A percentile compares a stretch with the other conserved stretches of the same genome.
Evolutionary conservation across 2,888 invertebrate genomes (phyloP).

Genomic region (Apamea sordens): DNA sequence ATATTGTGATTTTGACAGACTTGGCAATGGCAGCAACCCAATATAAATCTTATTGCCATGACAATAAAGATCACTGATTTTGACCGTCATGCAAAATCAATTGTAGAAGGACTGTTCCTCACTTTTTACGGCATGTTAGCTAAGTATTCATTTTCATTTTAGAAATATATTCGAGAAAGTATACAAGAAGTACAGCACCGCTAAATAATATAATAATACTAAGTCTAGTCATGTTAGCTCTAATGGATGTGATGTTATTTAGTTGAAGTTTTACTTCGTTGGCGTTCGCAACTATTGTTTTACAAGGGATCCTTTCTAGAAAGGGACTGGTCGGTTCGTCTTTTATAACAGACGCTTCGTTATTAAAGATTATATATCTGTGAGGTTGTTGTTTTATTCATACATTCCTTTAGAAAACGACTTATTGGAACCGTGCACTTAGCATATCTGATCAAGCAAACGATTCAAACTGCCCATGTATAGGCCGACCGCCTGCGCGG

Average conservation of each 20-base stretch:
- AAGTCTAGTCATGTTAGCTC: slow-evolving; percentile 69
- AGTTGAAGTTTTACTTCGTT: slow-evolving; percentile 70
- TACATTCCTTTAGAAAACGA: too few relatives aligned
- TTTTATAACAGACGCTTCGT: slow-evolving; percentile 82
- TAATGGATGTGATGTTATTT: slow-evolving; percentile 76
- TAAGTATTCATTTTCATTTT: neutral
- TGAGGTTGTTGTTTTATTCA: slow-evolving; percentile 67
- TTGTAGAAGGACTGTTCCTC: neutral
- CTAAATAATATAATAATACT: slow-evolving; percentile 52
- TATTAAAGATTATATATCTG: slow-evolving; percentile 80
- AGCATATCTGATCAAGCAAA: too few relatives aligned
- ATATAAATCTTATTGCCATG: too few relatives aligned
- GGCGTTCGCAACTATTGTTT: slow-evolving; percentile 66
- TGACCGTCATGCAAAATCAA: too few relatives aligned
- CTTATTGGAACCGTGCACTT: too few relatives aligned
- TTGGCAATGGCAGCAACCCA: too few relatives aligned
- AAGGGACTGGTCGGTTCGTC: slow-evolving; percentile 72
- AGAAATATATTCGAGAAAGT: neutral
- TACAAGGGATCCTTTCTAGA: slow-evolving; percentile 71
- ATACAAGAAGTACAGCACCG: slow-evolving; percentile 35
- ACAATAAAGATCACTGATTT: too few relatives aligned
- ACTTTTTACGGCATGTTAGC: neutral
- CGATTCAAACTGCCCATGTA: too few relatives aligned
- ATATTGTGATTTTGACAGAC: too few relatives aligned
- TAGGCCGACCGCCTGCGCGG: too few relatives aligned